These are phyloP conservation scores for Rachycentron canadum DNA, from an alignment of 2,797 vertebrate species.

Conservation along the genomic window DNA sequence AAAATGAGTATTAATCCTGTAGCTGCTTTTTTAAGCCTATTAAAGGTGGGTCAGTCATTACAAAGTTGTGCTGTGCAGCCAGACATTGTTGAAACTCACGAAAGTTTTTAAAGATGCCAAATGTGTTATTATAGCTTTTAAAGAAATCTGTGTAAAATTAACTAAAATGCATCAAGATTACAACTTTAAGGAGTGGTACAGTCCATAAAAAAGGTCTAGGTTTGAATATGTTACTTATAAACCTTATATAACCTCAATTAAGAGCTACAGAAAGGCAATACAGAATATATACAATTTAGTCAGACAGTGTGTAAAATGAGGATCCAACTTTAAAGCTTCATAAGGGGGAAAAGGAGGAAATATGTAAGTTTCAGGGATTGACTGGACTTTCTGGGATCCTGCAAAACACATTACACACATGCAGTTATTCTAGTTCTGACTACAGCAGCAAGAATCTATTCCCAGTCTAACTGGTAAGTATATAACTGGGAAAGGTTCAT, in stretches of 20 bases:
- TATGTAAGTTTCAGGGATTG: slow-evolving; percentile 16
- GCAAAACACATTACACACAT: slow-evolving; percentile 16
- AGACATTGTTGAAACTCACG: background rate
- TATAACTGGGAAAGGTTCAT: slow-evolving; percentile 41
- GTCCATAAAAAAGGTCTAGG: background rate
- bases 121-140: background rate
- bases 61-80: background rate
- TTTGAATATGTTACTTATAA: background rate
- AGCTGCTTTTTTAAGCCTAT: background rate
- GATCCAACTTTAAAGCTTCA: background rate
- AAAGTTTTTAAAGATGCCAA: background rate
- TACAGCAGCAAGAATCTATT: slow-evolving; percentile 15
- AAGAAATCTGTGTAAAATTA: background rate
- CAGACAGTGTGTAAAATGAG: background rate
- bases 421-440: slow-evolving; percentile 1
- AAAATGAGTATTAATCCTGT: background rate
- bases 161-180: background rate
- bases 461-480: slow-evolving; percentile 13
- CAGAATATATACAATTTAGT: background rate
- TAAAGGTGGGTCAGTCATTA: background rate
- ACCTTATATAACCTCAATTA: background rate
- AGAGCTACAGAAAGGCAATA: background rate
- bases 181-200: background rate
- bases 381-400: slow-evolving; percentile 26
- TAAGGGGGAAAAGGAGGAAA: background rate